Evolutionary conservation across 2,113 vertebrate species (phyloP).

Genomic region (Eulacestoma nigropectus): DNA sequence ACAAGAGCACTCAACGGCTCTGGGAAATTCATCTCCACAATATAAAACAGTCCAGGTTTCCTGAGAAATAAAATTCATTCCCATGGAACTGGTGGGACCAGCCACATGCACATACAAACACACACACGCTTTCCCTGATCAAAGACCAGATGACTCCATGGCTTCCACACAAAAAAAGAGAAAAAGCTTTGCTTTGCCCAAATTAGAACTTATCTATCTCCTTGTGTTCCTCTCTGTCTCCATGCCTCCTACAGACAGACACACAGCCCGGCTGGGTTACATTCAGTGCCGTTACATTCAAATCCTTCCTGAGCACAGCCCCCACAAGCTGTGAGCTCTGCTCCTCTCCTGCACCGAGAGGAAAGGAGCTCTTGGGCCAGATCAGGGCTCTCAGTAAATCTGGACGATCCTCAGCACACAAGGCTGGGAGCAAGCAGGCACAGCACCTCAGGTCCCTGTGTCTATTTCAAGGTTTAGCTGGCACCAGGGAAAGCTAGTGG

Average conservation of each 20-base stretch:
- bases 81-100: background rate
- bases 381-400: background rate
- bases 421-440: background rate
- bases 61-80: background rate
- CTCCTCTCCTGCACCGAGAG: background rate
- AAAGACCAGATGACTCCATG: background rate
- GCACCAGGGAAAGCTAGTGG: background rate
- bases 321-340: fast-evolving
- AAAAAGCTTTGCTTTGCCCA: background rate
- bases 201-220: background rate
- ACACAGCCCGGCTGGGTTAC: background rate
- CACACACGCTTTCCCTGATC: background rate
- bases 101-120: background rate
- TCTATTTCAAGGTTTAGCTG: background rate
- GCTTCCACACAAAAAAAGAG: background rate
- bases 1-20: background rate
- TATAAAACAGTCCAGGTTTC: background rate
- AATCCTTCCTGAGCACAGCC: background rate
- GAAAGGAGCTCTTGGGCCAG: background rate
- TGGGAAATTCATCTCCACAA: background rate
- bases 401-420: background rate
- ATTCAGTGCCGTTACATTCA: background rate
- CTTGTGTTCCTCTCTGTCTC: background rate
- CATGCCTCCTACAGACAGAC: background rate
- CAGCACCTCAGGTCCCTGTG: fast-evolving